Base-by-base conservation (phyloP, 2,113 vertebrate genomes). In the western clawed frog (Xenopus tropicalis) region DNA sequence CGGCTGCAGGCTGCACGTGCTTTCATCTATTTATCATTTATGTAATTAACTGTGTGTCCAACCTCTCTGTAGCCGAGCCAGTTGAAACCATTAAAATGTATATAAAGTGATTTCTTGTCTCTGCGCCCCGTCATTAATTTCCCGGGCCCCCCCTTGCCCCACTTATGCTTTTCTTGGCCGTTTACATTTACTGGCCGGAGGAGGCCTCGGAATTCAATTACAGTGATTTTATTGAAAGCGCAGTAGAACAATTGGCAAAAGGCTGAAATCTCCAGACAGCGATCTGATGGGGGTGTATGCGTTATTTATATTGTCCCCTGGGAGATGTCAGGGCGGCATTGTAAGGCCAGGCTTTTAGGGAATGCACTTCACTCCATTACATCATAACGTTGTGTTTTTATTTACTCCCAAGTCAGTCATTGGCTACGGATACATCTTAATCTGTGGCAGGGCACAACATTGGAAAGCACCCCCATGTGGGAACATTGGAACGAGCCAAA, bases 171-270 rank as follows among this genome's bases (percentile, higher is more conserved):
- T 43, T n/a, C 51, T 63, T 56, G n/a, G 12, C 66, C 62, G 10
- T 69, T 52, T 58, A 17, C 29, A 37, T 21, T 76, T 59, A 22
- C 46, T 43, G 24, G 19, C 66, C 24, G 16, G 46, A 52, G 66
- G 29, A 52, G 19, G 1, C 25, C 37, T 54, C 44, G 69, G 25
- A 69, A 69, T 63, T 61, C 23, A 62, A 68, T 76, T 37, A 76
- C 63, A 69, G 66, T 76, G 56, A 76, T 76, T 76, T 76, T 76
- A 76, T 76, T 76, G 59, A 76, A 76, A 76, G 73, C 66, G 46
- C 58, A 21, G 46, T 42, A 75, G 58, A 76, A 69, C 73, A 76
- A 69, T 76, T 63, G 73, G 56, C 65, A 43, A 76, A 68, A 76
- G 56, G 56, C 44, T 42, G 22, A 61, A 76, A 62, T 69, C 73